These are phyloP conservation scores for Macropis europaea DNA, from an alignment of 2,888 invertebrate species.

Conservation along the genomic window DNA sequence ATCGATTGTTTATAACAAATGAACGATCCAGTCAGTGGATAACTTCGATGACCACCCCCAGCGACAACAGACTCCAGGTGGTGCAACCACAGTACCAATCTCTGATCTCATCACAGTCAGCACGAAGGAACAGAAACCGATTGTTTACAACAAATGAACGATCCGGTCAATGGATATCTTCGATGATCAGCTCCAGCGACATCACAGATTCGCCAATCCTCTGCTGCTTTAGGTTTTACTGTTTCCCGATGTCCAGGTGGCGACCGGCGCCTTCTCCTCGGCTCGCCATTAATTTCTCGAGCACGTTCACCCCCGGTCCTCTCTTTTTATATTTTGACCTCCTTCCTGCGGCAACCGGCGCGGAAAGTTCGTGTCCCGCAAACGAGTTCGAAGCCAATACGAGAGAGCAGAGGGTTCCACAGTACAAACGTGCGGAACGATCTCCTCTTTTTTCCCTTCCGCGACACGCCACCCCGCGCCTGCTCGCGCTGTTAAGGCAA, in stretches of 20 bases:
- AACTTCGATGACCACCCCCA: too few species aligned
- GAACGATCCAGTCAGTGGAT: too few species aligned
- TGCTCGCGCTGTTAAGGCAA: background rate
- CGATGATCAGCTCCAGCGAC: too few species aligned
- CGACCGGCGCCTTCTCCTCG: conserved; percentile 4
- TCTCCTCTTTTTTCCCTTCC: conserved; percentile 25
- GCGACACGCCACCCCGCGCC: background rate
- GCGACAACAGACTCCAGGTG: too few species aligned
- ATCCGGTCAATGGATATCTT: too few species aligned
- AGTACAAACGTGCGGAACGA: conserved; percentile 43
- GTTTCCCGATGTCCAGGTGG: conserved; percentile 12
- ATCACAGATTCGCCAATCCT: conserved; percentile 9
- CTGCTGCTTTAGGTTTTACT: background rate
- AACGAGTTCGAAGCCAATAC: conserved; percentile 55
- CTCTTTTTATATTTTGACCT: conserved; percentile 42
- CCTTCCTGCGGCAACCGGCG: conserved; percentile 38
- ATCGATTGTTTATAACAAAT: too few species aligned
- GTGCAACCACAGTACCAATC: too few species aligned
- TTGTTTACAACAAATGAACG: too few species aligned
- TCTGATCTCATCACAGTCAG: too few species aligned
- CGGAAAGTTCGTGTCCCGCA: conserved; percentile 51
- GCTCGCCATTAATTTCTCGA: conserved; percentile 42
- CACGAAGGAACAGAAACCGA: too few species aligned
- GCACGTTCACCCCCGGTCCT: conserved; percentile 27
- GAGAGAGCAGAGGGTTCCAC: conserved; percentile 12